Conservation (phyloP, 2,797 vertebrate genomes). For the Emys orbicularis region DNA sequence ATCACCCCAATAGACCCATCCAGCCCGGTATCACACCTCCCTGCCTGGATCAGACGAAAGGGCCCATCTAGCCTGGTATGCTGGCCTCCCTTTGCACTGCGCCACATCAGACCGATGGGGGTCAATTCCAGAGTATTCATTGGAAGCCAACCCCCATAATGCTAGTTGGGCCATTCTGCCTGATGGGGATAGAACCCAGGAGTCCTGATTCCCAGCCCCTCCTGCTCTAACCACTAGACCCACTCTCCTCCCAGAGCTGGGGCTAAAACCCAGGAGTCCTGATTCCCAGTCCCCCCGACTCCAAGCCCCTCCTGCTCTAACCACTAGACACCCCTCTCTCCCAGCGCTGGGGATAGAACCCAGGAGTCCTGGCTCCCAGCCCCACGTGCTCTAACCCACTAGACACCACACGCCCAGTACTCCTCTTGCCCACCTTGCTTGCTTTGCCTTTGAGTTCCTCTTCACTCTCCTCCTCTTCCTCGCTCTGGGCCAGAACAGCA, state of each 20-base stretch:
- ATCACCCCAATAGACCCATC: not conserved
- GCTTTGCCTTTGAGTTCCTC: slow-evolving; percentile 16
- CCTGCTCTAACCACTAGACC: not conserved
- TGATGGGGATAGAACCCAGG: not conserved
- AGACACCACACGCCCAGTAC: not conserved
- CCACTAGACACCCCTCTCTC: not conserved
- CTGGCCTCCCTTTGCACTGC: not conserved
- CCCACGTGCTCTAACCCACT: not conserved
- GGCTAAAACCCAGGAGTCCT: too few species aligned
- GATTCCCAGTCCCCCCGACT: too few species aligned
- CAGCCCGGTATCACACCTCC: too few species aligned
- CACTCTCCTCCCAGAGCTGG: not conserved
- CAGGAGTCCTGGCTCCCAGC: not conserved
- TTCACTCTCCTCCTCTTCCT: not conserved
- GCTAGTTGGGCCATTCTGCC: not conserved
- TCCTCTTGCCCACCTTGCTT: slow-evolving; percentile 21
- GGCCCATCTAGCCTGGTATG: not conserved
- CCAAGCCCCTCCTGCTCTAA: not conserved
- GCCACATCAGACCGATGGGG: not conserved
- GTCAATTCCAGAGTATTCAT: not conserved
- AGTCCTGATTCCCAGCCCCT: too few species aligned
- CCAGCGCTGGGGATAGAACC: not conserved
- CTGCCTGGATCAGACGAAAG: not conserved
- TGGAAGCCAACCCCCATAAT: not conserved
- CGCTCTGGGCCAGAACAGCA: not conserved